Evolutionary conservation across 2,113 vertebrate genomes (phyloP).

Genomic region (Datnioides undecimradiatus): DNA sequence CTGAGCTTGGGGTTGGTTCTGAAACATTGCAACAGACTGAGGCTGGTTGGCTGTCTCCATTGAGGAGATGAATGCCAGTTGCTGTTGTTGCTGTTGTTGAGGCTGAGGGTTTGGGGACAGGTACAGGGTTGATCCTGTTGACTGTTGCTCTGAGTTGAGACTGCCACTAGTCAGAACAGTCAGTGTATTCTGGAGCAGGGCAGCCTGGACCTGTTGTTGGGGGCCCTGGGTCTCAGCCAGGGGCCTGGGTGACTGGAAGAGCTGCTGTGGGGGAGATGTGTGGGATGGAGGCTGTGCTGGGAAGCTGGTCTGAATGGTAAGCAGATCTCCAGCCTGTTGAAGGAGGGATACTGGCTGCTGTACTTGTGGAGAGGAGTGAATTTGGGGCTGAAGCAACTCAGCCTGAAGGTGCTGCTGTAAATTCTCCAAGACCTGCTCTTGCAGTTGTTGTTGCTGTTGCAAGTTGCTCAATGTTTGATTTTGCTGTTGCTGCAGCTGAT

Average conservation of each 20-base stretch:
- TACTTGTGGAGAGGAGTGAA: conserved; percentile 80
- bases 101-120: conserved; percentile 86
- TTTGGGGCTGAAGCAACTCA: conserved; percentile 90
- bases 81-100: conserved; percentile 82
- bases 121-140: conserved; percentile 87
- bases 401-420: conserved; percentile 86
- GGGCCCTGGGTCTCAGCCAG: conserved; percentile 80
- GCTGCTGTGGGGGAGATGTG: conserved; percentile 89
- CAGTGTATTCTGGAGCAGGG: conserved; percentile 90
- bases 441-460: conserved; percentile 75
- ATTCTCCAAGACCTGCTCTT: conserved; percentile 84
- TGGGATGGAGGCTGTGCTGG: conserved; percentile 88
- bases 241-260: conserved; percentile 82
- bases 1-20: conserved; percentile 79
- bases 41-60: conserved; percentile 83
- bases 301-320: conserved; percentile 93
- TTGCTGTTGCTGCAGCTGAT: conserved; percentile 73
- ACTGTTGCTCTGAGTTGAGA: conserved; percentile 89
- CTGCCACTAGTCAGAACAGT: conserved; percentile 88
- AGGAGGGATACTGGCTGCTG: conserved; percentile 88
- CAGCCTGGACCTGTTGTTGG: conserved; percentile 91
- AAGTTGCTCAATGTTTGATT: conserved; percentile 76
- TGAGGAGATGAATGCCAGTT: conserved; percentile 92
- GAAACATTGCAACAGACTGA: conserved; percentile 83
- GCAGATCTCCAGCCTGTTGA: conserved; percentile 91